These are phyloP conservation scores for Drosophila vallismaia DNA, from an alignment of 2,888 invertebrate genomes.

Conservation along the genomic window DNA sequence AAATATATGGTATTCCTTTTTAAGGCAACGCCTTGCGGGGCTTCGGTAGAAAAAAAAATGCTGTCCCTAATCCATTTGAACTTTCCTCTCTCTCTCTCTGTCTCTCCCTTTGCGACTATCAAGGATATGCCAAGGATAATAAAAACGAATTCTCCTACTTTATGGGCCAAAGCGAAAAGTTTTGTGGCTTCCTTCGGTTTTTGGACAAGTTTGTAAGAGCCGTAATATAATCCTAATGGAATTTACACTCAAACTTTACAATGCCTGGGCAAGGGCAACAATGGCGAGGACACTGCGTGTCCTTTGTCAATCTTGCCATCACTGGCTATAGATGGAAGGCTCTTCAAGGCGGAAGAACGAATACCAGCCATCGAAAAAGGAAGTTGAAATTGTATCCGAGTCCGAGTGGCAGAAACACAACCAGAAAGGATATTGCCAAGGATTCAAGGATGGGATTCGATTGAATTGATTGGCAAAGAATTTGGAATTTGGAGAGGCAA, in stretches of 20 bases:
- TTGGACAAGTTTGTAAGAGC: constrained; percentile 25
- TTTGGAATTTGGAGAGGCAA: too few species aligned
- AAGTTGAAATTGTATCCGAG: constrained; percentile 30
- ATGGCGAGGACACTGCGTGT: constrained; percentile 48
- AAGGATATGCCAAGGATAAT: constrained; percentile 68
- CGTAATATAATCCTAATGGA: constrained; percentile 81
- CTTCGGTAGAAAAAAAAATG: constrained; percentile 46
- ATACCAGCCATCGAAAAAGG: background rate
- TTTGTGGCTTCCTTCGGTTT: constrained; percentile 64
- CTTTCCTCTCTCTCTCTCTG: constrained; percentile 40
- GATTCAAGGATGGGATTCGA: background rate
- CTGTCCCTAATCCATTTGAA: constrained; percentile 77
- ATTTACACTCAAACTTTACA: constrained; percentile 75
- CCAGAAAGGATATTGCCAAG: background rate
- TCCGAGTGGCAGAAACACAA: background rate
- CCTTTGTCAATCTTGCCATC: constrained; percentile 49
- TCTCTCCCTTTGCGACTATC: constrained; percentile 1
- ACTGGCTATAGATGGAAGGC: background rate
- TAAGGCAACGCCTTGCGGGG: constrained; percentile 72
- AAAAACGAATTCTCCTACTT: constrained; percentile 68
- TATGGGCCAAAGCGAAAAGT: constrained; percentile 67
- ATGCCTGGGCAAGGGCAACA: constrained; percentile 39
- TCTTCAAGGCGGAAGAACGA: background rate
- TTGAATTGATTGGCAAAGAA: too few species aligned
- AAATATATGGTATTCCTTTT: constrained; percentile 14